Evolutionary conservation across 1,140 invertebrate species (phyloP).

Genomic region (Asbolus verrucosus): DNA sequence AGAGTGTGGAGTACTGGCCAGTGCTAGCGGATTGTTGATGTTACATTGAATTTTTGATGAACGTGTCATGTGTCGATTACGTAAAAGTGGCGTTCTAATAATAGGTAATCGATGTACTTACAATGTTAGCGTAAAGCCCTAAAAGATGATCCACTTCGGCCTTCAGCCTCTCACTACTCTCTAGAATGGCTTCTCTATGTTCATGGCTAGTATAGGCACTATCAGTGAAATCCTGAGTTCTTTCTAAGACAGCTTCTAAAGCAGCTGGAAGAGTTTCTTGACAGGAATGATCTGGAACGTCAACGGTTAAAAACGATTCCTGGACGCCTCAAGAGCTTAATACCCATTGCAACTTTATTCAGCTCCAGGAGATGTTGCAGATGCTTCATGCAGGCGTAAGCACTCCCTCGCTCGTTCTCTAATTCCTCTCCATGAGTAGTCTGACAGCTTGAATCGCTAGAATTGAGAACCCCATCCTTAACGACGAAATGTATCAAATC

Average conservation of each 20-base stretch:
- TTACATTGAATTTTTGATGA: too few relatives aligned
- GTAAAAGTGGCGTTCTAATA: too few relatives aligned
- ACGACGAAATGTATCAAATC: slow-evolving; percentile 98
- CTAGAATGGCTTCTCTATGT: slow-evolving; percentile 85
- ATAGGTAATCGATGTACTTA: slow-evolving; percentile 66
- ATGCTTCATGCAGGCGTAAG: slow-evolving; percentile 83
- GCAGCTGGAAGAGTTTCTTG: slow-evolving; percentile 83
- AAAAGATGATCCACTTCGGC: slow-evolving; percentile 89
- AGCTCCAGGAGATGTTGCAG: slow-evolving; percentile 89
- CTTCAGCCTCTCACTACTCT: slow-evolving; percentile 80
- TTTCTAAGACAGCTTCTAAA: slow-evolving; percentile 91
- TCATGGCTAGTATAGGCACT: slow-evolving; percentile 98
- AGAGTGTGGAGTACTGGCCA: too few relatives aligned
- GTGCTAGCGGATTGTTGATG: too few relatives aligned
- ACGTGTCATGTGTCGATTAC: too few relatives aligned
- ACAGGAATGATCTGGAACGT: slow-evolving; percentile 70
- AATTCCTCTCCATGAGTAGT: slow-evolving; percentile 64
- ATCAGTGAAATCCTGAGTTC: slow-evolving; percentile 99
- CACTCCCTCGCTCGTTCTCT: slow-evolving; percentile 77
- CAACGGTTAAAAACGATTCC: neutral
- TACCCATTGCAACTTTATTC: slow-evolving; percentile 74
- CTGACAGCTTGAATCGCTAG: slow-evolving; percentile 53
- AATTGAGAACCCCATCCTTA: slow-evolving; percentile 86
- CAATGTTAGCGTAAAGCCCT: slow-evolving; percentile 85
- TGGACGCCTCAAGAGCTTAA: neutral